Evolutionary conservation across 2,888 invertebrate genomes (phyloP), one percentile per base, ranked within the genome.

Genomic region (Pecten maximus): DNA sequence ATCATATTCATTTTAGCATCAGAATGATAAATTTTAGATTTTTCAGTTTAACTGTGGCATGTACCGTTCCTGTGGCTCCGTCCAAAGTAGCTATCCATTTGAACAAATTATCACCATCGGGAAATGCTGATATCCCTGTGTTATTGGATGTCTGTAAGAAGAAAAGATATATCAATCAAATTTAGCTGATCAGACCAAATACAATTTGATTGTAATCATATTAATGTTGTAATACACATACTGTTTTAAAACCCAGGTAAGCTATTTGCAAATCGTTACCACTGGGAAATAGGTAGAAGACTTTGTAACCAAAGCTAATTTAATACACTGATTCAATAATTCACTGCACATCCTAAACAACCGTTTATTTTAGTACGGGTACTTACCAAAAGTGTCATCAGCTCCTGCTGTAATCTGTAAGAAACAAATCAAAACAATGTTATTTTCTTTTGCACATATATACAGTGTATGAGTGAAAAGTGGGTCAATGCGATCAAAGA

Each of bases 31-130:
- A n/a, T 15, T 15, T 1, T 86, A 16, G 3, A 35, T 15, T 86
- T n/a, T 35, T 39, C n/a, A 35, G 15, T 86, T 86, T 4, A 48
- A 48, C 48, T 48, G 48, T 48, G 16, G 19, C 15, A 0, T 74
- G 74, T 97, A 98, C 99, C 40, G 99, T 99, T 93, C 98, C 99
- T 92, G 97, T 97, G 0, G 99, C 98, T 0, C 99, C 99, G 94
- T 97, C 97, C 93, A 99, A 98, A n/a, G 99, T 99, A 28, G 99
- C 99, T 94, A 99, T 98, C 99, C 99, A 99, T 97, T 98, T 98
- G 96, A 99, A 99, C 88, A 99, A 97, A 97, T 99, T 99, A 96
- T 99, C 99, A 92, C 99, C 98, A 94, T 99, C 99, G 0, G 99
- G 99, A 97, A 99, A 99, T 23, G 99, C 99, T 35, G 99, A 99